These are phyloP conservation scores for Myripristis murdjan DNA, from an alignment of 2,797 vertebrate genomes.

Conservation along the genomic window DNA sequence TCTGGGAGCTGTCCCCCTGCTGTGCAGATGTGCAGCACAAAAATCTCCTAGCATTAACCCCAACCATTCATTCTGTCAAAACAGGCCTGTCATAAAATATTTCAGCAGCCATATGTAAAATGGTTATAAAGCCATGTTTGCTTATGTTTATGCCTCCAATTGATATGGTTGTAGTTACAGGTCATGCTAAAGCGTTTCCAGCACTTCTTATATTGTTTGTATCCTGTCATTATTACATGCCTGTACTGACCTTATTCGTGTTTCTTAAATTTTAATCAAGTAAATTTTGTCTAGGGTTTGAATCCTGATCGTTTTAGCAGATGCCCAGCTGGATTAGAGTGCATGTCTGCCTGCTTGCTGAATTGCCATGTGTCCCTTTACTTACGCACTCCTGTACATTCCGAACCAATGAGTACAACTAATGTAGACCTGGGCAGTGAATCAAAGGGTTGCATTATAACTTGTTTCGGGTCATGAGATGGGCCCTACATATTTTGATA, in stretches of 20 bases:
- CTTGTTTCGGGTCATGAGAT: constrained; percentile 29
- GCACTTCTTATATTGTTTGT: constrained; percentile 6
- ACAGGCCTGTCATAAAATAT: neutral
- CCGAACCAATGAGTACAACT: neutral
- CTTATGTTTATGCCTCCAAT: neutral
- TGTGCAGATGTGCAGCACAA: neutral
- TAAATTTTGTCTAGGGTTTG: neutral
- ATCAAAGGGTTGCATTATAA: constrained; percentile 1
- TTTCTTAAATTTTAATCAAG: no score
- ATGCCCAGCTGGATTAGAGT: constrained; percentile 13
- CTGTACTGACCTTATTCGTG: no score
- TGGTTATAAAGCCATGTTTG: neutral
- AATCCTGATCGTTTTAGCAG: constrained; percentile 21
- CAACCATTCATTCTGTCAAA: constrained; percentile 1
- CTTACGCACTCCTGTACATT: constrained; percentile 51
- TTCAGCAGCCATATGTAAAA: neutral
- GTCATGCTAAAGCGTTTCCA: neutral
- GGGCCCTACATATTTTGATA: constrained; percentile 1
- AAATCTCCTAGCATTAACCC: constrained; percentile 1
- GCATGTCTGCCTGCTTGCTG: constrained; percentile 18
- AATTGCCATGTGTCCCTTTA: constrained; percentile 26
- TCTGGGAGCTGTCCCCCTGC: neutral
- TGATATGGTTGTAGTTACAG: neutral
- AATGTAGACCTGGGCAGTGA: neutral
- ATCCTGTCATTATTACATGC: neutral